These are phyloP conservation scores for Xanthorhoe spadicearia DNA, from an alignment of 2,888 invertebrate genomes.

Conservation along the genomic window DNA sequence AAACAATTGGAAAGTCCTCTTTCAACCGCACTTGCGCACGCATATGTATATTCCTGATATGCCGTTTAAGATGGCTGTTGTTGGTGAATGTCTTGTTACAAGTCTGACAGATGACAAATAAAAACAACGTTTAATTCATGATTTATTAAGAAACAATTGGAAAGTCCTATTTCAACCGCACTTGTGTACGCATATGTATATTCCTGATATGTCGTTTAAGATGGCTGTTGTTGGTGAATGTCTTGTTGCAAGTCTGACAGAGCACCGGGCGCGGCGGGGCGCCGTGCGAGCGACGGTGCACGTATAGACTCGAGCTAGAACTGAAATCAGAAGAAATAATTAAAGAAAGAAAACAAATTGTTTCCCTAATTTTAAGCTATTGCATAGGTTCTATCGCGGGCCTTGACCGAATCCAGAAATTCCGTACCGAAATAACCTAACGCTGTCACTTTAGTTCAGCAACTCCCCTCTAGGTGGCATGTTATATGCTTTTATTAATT, in stretches of 20 bases:
- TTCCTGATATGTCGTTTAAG: conserved; percentile 13
- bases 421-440: no score
- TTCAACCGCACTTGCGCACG: background rate
- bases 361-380: no score
- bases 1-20: background rate
- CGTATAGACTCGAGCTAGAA: conserved; percentile 5
- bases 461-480: no score
- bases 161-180: background rate
- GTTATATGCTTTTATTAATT: no score
- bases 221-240: conserved; percentile 11
- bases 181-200: background rate
- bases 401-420: no score
- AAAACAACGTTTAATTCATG: no score
- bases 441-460: no score
- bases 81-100: conserved; percentile 13
- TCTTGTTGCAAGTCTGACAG: conserved; percentile 7
- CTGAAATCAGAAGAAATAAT: background rate
- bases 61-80: conserved; percentile 13
- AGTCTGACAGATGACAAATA: no score
- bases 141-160: no score
- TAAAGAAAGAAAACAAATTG: no score
- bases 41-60: conserved; percentile 8
- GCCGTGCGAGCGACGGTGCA: conserved; percentile 14
- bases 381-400: no score
- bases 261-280: background rate